Conservation (phyloP, 30 jellyfish, hydroid and myxozoan species). For the Sanderia malayensis region DNA sequence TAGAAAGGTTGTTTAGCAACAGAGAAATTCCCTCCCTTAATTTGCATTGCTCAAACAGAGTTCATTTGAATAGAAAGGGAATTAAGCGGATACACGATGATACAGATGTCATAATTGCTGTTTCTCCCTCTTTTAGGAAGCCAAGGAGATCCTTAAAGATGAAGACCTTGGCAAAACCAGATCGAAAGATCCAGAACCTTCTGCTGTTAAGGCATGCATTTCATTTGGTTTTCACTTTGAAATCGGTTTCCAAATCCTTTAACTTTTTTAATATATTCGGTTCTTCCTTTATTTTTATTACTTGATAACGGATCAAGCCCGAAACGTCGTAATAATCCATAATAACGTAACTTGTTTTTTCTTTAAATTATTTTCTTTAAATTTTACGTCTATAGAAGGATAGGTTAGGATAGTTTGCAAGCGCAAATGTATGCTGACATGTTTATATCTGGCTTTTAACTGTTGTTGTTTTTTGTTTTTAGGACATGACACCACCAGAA, state of each 20-base stretch:
- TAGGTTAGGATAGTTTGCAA: too few species aligned
- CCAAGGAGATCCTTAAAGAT: slow-evolving; percentile 20
- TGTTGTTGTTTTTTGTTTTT: not conserved
- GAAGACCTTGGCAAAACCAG: slow-evolving; percentile 31
- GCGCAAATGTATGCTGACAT: not conserved
- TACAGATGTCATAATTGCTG: too few species aligned
- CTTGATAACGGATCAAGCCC: too few species aligned
- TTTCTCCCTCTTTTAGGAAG: slow-evolving; percentile 8
- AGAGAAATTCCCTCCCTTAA: too few species aligned
- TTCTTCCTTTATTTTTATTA: too few species aligned
- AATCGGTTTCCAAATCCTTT: not conserved
- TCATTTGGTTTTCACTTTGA: not conserved
- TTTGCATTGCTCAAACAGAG: too few species aligned
- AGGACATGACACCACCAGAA: too few species aligned
- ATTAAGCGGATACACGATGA: too few species aligned
- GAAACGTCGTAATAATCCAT: not conserved
- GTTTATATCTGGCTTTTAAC: not conserved
- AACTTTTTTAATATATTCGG: not conserved
- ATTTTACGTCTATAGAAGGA: not conserved
- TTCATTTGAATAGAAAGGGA: too few species aligned
- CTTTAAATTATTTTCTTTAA: not conserved
- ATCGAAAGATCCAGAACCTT: not conserved
- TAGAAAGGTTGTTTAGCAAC: too few species aligned
- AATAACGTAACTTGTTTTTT: not conserved
- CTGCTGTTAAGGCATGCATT: not conserved